phyloP scores from a whole-genome alignment of 2,113 vertebrate species.

The Marmota monax region DNA sequence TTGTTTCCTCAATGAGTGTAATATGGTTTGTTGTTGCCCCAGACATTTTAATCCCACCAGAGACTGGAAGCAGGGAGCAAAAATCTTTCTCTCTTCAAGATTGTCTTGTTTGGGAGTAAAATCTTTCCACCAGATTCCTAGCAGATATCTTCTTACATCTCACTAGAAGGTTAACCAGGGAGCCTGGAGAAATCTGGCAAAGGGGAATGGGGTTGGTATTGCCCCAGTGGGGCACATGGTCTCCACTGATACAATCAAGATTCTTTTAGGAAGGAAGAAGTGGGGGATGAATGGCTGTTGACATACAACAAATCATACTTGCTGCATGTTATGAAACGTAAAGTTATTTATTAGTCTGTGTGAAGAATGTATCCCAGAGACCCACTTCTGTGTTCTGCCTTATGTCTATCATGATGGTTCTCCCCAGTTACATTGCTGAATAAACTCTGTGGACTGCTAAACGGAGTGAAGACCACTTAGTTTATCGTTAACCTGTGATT shows the following conservation, averaged over 20 bases:
- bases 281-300: background rate
- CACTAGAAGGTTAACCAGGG: background rate
- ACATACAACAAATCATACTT: conserved; percentile 26
- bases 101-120: conserved; percentile 52
- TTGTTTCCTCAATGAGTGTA: background rate
- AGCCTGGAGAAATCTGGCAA: background rate
- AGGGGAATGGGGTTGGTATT: background rate
- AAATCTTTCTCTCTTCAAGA: conserved; percentile 43
- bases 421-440: conserved; percentile 61
- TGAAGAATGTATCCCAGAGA: conserved; percentile 64
- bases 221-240: background rate
- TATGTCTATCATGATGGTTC: conserved; percentile 60
- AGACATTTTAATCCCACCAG: conserved; percentile 19
- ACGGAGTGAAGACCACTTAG: conserved; percentile 61
- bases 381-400: conserved; percentile 60
- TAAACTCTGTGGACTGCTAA: conserved; percentile 74
- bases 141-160: conserved; percentile 20
- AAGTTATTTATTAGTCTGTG: conserved; percentile 52
- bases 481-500: conserved; percentile 4
- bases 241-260: background rate
- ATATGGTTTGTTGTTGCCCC: conserved; percentile 5
- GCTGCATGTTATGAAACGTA: conserved; percentile 46
- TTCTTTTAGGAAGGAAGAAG: background rate
- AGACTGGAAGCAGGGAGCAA: background rate
- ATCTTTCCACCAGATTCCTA: background rate